Base-by-base conservation (phyloP, 2,797 vertebrate species). In the Linurgus olivaceus region DNA sequence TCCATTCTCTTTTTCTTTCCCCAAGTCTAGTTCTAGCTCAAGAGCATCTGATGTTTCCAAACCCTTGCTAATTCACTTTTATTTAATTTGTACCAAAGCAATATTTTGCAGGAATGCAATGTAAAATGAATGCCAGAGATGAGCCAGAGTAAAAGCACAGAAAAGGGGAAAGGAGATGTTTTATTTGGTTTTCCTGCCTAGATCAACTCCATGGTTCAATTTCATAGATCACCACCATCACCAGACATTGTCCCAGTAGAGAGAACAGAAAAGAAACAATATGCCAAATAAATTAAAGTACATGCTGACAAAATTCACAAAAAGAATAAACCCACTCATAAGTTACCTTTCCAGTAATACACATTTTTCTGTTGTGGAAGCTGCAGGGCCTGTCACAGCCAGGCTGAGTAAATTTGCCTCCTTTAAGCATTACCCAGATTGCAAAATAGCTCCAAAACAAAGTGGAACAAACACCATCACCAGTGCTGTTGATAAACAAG, bases 361-460 rank as follows among this genome's bases (percentile, higher is more conserved):
- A 13, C 21, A 31, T 52, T 76, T 90, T 58, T 38, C 29, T 38
- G n/a, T 3, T 86, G 45, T 10, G 14, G 67, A 95, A 91, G 9
- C 58, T 45, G 7, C 35, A 44, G 29, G 35, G 52, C n/a, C 44
- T 40, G 31, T 57, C 59, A 78, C 48, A 77, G 77, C 6, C n/a
- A 44, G 52, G 11, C 16, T 21, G 21, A 84, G 33, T 48, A 81
- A 86, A 80, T 2, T 54, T 37, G 48, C 28, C 51, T 81, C 33
- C 42, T 37, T 70, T 44, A 77, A 70, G 74, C 29, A 71, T 81
- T 71, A 79, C 68, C 68, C 42, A 23, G 20, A 75, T 80, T 96
- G 87, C 88, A 92, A 95, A 90, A 94, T 2, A 92, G 25, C 87
- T 78, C 35, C 17, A n/a, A 91, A 88, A 50, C 33, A 23, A 81